Evolutionary conservation across 2,113 vertebrate genomes (phyloP).

Genomic region (Pseudopipra pipra): DNA sequence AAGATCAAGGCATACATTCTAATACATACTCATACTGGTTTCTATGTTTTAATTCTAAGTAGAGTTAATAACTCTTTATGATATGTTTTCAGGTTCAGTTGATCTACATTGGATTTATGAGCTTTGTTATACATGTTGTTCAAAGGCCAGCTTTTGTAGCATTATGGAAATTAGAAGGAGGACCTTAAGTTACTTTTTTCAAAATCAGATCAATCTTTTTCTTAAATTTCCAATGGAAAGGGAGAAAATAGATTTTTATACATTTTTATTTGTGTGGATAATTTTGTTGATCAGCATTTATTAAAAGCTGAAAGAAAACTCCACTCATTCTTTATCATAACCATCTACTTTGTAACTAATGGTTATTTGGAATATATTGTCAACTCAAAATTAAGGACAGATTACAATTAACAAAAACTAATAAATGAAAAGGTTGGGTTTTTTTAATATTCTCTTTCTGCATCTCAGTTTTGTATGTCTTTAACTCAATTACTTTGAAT

Average conservation of each 20-base stretch:
- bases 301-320: background rate
- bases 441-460: background rate
- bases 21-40: background rate
- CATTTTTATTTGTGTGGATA: background rate
- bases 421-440: background rate
- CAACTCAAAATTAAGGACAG: conserved; percentile 3
- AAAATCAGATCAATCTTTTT: background rate
- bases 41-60: background rate
- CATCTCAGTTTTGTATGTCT: background rate
- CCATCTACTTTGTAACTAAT: background rate
- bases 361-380: background rate
- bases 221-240: background rate
- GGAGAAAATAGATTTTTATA: background rate
- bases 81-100: background rate
- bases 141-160: background rate
- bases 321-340: background rate
- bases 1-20: background rate
- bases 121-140: background rate
- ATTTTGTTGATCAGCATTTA: background rate
- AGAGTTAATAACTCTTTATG: background rate
- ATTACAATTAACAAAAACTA: background rate
- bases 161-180: background rate
- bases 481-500: background rate
- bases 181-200: background rate
- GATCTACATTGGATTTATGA: background rate